A percentile compares a stretch with the other conserved stretches of the same genome.
Conservation (phyloP, 2,113 vertebrate species). For the Ctenodactylus gundi region DNA sequence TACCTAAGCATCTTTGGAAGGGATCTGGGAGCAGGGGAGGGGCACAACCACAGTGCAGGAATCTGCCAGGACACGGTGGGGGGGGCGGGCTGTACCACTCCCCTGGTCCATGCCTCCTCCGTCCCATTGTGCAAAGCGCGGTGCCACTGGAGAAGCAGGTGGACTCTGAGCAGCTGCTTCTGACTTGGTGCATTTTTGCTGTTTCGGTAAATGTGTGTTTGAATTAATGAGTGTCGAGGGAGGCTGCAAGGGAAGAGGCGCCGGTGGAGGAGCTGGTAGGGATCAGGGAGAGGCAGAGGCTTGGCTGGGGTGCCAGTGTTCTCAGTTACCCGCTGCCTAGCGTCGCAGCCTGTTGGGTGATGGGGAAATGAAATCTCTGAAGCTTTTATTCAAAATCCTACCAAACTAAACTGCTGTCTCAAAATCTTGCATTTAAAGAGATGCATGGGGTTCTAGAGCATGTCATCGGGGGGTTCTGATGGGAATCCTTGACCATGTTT, state of each 20-base stretch:
- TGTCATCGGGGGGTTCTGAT: not conserved
- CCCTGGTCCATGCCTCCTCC: not conserved
- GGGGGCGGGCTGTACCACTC: rapidly evolving
- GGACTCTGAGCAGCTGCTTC: not conserved
- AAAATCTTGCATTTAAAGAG: not conserved
- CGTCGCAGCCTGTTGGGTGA: not conserved
- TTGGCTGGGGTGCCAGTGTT: not conserved
- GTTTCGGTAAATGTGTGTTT: conserved; percentile 14
- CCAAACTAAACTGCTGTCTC: not conserved
- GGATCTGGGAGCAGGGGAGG: not conserved
- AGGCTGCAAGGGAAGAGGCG: not conserved
- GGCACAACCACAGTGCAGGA: rapidly evolving
- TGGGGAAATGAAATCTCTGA: not conserved
- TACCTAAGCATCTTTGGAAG: not conserved
- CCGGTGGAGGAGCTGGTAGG: not conserved
- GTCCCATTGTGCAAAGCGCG: not conserved
- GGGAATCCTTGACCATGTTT: not conserved
- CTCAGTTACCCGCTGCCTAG: not conserved
- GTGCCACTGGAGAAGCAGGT: not conserved
- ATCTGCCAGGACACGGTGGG: not conserved
- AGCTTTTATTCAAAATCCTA: not conserved
- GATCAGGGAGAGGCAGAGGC: not conserved
- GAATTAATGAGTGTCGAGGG: not conserved
- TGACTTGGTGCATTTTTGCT: not conserved
- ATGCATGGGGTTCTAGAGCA: not conserved